These are phyloP conservation scores for Caenorhabditis briggsae DNA, from an alignment of 1,140 invertebrate species.

Conservation along the genomic window DNA sequence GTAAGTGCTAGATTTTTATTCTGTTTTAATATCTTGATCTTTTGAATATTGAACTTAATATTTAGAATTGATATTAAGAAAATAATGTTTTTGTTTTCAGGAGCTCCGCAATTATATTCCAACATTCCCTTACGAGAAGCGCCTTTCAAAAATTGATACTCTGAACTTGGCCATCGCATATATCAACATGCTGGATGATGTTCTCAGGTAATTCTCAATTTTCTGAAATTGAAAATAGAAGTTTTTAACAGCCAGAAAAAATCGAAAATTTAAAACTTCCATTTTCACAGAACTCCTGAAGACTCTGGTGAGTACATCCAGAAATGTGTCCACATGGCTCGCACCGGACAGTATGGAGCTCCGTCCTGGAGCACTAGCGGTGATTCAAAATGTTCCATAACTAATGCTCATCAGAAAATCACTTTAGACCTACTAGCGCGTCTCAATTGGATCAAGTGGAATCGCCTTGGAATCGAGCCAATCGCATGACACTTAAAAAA, in stretches of 20 bases:
- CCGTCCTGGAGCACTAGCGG: constrained; percentile 77
- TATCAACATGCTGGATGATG: constrained; percentile 94
- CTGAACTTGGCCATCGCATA: constrained; percentile 96
- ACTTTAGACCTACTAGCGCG: constrained; percentile 92
- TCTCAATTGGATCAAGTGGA: constrained; percentile 99
- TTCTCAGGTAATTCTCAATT: constrained; percentile 82
- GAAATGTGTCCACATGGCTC: constrained; percentile 67
- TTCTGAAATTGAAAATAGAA: too few relatives aligned
- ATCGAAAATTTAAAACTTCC: too few relatives aligned
- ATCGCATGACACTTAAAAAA: neutral
- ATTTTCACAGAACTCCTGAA: constrained; percentile 52
- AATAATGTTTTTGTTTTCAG: constrained; percentile 68
- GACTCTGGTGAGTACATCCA: constrained; percentile 53
- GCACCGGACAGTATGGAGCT: constrained; percentile 62
- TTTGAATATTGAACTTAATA: constrained; percentile 31
- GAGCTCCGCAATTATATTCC: constrained; percentile 86
- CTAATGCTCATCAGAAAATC: neutral
- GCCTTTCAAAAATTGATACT: constrained; percentile 96
- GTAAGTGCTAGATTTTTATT: constrained; percentile 60
- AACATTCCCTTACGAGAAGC: constrained; percentile 98
- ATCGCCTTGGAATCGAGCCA: constrained; percentile 87
- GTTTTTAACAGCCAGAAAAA: too few relatives aligned
- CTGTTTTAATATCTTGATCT: neutral
- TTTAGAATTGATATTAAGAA: constrained; percentile 28
- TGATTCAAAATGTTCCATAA: constrained; percentile 46